Conservation (phyloP, 2,113 vertebrate species). For the Platycercus adscitus region DNA sequence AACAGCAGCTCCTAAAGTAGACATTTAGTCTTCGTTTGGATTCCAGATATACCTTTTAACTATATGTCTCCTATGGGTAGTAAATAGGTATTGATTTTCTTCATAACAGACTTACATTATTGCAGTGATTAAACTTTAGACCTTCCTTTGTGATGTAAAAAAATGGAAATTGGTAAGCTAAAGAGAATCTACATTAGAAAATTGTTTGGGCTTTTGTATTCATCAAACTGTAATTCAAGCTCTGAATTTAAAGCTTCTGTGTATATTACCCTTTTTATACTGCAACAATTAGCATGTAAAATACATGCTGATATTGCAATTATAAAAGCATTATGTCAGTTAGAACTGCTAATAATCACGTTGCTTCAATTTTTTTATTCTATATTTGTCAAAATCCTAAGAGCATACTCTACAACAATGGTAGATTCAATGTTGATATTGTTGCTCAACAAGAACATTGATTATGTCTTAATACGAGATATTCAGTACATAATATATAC, state of each 20-base stretch:
- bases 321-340: conserved; percentile 28
- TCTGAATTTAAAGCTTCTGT: background rate
- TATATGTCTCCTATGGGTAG: background rate
- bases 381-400: conserved; percentile 40
- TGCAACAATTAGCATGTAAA: conserved; percentile 30
- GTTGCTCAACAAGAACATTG: conserved; percentile 51
- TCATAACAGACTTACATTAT: conserved; percentile 27
- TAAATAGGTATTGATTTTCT: conserved; percentile 52
- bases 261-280: background rate
- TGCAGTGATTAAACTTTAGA: conserved; percentile 36
- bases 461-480: conserved; percentile 31
- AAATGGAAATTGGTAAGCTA: conserved; percentile 31
- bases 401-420: background rate
- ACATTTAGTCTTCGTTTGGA: background rate
- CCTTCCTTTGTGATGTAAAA: conserved; percentile 5
- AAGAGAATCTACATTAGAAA: conserved; percentile 8
- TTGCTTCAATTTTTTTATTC: conserved; percentile 6
- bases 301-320: conserved; percentile 52
- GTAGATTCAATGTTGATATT: conserved; percentile 33
- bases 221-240: conserved; percentile 28
- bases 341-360: conserved; percentile 23
- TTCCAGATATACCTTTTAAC: background rate
- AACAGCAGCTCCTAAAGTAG: background rate
- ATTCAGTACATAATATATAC: background rate
- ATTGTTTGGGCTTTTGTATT: conserved; percentile 11